A percentile compares a stretch with the other conserved stretches of the same genome.
phyloP scores from a whole-genome alignment of 2,797 vertebrate genomes.

The Ctenosaura bakeri region DNA sequence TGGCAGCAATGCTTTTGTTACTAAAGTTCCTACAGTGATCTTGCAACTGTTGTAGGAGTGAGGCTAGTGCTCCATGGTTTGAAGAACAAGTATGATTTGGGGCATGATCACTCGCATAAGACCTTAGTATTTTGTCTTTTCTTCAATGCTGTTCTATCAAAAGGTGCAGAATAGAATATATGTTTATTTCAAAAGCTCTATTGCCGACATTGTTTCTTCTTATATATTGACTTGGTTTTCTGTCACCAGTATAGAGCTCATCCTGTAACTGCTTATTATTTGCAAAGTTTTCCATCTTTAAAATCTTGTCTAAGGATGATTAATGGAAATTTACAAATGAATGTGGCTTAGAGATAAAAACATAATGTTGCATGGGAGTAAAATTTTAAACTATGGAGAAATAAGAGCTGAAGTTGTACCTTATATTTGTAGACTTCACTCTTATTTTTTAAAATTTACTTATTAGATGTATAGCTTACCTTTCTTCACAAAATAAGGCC shows the following conservation, averaged over 20 bases:
- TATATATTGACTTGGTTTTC: neutral
- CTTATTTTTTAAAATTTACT: neutral
- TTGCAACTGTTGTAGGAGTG: neutral
- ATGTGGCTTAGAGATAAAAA: neutral
- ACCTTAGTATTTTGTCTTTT: neutral
- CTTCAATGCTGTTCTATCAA: neutral
- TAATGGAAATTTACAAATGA: constrained; percentile 3
- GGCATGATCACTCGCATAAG: neutral
- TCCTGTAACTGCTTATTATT: neutral
- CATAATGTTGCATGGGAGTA: neutral
- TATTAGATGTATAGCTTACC: neutral
- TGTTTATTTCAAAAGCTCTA: neutral
- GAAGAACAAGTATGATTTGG: neutral
- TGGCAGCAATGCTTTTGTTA: neutral
- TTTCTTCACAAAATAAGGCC: neutral
- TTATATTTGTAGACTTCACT: neutral
- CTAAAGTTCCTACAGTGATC: neutral
- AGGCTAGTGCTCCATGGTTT: neutral
- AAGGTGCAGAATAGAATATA: constrained; percentile 4
- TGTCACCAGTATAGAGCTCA: constrained; percentile 7
- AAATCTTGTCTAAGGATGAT: constrained; percentile 18
- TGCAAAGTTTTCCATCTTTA: neutral
- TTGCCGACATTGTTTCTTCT: neutral
- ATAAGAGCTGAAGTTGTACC: neutral
- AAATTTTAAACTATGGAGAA: neutral